Conservation (phyloP, 1,140 invertebrate species). For the Meloidogyne exigua region DNA sequence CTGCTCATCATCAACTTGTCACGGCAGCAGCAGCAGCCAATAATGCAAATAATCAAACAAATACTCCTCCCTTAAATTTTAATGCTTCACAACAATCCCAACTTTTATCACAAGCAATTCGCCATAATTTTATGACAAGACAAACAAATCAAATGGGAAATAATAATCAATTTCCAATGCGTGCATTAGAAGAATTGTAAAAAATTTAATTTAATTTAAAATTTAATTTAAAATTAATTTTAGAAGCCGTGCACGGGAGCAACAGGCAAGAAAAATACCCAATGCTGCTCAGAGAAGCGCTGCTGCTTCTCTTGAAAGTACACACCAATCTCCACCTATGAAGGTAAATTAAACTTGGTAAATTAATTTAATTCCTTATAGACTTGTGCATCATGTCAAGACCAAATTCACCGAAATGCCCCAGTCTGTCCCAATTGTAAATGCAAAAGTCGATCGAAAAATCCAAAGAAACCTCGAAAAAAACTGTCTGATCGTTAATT, state of each 20-base stretch:
- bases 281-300: constrained; percentile 14
- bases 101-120: background rate
- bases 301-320: constrained; percentile 30
- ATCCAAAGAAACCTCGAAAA: constrained; percentile 97
- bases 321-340: constrained; percentile 47
- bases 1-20: background rate
- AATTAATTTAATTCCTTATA: constrained; percentile 22
- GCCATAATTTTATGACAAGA: background rate
- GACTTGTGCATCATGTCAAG: constrained; percentile 78
- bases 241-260: constrained; percentile 13
- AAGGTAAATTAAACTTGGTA: constrained; percentile 23
- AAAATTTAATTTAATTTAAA: background rate
- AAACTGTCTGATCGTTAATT: constrained; percentile 68
- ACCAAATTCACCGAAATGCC: constrained; percentile 97
- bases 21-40: background rate
- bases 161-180: background rate
- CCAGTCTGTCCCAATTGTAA: constrained; percentile 98
- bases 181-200: background rate
- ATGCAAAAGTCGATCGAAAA: constrained; percentile 90
- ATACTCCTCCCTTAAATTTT: background rate
- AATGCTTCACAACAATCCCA: background rate
- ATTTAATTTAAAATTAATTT: background rate
- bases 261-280: constrained; percentile 1
- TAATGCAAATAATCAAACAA: background rate
- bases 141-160: background rate